Percentiles rank a stretch among this genome's conserved stretches.
Conservation (phyloP, 1,140 invertebrate species). For the Drosophila biarmipes region DNA sequence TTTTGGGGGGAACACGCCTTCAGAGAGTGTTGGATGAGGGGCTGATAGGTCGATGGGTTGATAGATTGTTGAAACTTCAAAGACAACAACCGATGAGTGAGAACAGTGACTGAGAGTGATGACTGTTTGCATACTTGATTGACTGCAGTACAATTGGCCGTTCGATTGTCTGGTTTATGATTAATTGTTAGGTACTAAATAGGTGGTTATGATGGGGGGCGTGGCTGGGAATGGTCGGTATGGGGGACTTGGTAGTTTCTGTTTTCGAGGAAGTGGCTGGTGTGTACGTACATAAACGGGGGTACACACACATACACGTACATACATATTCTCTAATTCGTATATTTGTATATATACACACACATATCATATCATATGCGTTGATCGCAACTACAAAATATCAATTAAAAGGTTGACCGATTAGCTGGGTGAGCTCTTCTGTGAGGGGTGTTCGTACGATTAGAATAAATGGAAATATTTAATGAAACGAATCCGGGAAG, state of each 20-base stretch:
- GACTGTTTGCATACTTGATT: constrained; percentile 56
- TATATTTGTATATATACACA: constrained; percentile 35
- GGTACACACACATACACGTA: constrained; percentile 48
- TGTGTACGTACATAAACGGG: constrained; percentile 56
- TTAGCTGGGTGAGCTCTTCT: background rate
- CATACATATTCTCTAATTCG: constrained; percentile 35
- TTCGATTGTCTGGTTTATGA: constrained; percentile 47
- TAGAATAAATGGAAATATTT: constrained; percentile 11
- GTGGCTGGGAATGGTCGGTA: background rate
- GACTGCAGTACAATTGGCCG: constrained; percentile 48
- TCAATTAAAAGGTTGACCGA: constrained; percentile 27
- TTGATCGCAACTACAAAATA: constrained; percentile 44
- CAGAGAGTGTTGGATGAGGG: constrained; percentile 35
- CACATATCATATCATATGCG: constrained; percentile 18
- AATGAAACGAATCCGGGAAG: background rate
- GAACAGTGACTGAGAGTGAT: constrained; percentile 61
- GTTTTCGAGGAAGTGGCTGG: constrained; percentile 2
- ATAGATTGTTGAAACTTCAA: constrained; percentile 79
- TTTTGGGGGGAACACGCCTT: background rate
- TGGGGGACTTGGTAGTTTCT: constrained; percentile 5
- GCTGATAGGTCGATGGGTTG: constrained; percentile 22
- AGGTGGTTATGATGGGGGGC: constrained; percentile 2
- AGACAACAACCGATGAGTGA: constrained; percentile 81
- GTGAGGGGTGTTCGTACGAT: background rate
- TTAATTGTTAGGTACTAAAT: constrained; percentile 18